Evolutionary conservation across 37 sponge, comb jelly and placozoan species (phyloP), one percentile per base, ranked within the genome.

Genomic region (Oscarella lobularis): DNA sequence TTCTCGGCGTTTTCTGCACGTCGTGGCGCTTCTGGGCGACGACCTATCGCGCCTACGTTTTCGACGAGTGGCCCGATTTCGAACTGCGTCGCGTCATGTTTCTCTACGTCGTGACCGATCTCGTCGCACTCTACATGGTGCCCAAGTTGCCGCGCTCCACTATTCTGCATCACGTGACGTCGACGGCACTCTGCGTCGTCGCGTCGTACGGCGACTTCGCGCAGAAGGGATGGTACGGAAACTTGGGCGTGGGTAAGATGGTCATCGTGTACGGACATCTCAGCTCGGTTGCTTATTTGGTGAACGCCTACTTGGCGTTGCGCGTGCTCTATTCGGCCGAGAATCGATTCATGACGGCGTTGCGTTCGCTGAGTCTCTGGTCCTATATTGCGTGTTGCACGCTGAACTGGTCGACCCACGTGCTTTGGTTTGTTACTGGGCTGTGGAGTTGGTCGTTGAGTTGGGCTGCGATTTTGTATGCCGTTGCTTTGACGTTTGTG

Each of bases 141-240:
- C 92, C 92, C 0, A 91, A 87, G 69, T 80, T 91, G 27, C 92
- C 92, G 38, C 6, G 33, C 9, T 80, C 81, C 30, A 91, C 92
- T 5, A 31, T 88, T 1, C 40, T 87, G 36, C 88, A 91, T 66
- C 92, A 91, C 40, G 68, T 85, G 29, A 55, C 83, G 27, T 84
- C 92, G 1, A 37, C 77, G 2, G 0, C 74, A 0, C 35, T 91
- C 37, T 38, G 60, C 3, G 1, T 82, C 35, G 77, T 82, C 0
- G 75, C 84, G 30, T 75, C 78, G 54, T n/a, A 76, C 36, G n/a
- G 77, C 0, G 70, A 91, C 55, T 41, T 85, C 14, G 31, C 39
- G 9, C 41, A 74, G 1, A 73, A 85, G 35, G 83, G 83, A 0
- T 84, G 82, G 83, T 38, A 67, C 36, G 85, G 88, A 0, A 9